These are phyloP conservation scores for Mythimna pallens DNA, from an alignment of 2,888 invertebrate genomes.

Conservation along the genomic window DNA sequence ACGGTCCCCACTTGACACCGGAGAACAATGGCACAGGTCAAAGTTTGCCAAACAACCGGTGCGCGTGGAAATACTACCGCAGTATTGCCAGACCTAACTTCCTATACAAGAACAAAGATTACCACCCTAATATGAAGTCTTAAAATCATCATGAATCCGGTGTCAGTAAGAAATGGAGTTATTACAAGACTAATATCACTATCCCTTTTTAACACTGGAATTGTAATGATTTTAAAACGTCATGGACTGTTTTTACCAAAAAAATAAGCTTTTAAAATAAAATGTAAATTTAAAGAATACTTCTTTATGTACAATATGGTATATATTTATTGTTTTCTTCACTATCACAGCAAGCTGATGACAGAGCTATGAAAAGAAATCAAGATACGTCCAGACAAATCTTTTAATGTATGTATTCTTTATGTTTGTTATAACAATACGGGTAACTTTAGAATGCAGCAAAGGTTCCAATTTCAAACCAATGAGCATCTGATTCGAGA, in stretches of 20 bases:
- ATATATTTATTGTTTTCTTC: background rate
- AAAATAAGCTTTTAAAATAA: background rate
- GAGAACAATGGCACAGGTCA: slow-evolving; percentile 43
- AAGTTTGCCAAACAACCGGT: slow-evolving; percentile 55
- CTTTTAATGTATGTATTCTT: too few species aligned
- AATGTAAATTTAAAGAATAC: background rate
- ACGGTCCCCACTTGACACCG: slow-evolving; percentile 40
- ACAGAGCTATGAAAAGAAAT: background rate
- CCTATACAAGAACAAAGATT: slow-evolving; percentile 2
- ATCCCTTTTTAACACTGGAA: too few species aligned
- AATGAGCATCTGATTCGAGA: slow-evolving; percentile 13
- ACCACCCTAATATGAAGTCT: background rate
- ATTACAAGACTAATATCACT: too few species aligned
- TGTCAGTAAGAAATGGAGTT: too few species aligned
- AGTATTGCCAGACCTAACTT: slow-evolving; percentile 29
- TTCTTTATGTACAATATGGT: background rate
- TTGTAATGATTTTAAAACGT: background rate
- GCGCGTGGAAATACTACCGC: slow-evolving; percentile 25
- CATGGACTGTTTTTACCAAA: background rate
- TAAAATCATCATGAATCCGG: too few species aligned
- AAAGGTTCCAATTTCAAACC: background rate
- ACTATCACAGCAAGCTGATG: background rate
- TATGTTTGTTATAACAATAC: too few species aligned
- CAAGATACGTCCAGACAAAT: too few species aligned
- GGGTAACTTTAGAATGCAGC: too few species aligned